These are phyloP conservation scores for Zoroaster sp. DNA, from an alignment of 53 echinoderm and acorn worm species.

Conservation along the genomic window DNA sequence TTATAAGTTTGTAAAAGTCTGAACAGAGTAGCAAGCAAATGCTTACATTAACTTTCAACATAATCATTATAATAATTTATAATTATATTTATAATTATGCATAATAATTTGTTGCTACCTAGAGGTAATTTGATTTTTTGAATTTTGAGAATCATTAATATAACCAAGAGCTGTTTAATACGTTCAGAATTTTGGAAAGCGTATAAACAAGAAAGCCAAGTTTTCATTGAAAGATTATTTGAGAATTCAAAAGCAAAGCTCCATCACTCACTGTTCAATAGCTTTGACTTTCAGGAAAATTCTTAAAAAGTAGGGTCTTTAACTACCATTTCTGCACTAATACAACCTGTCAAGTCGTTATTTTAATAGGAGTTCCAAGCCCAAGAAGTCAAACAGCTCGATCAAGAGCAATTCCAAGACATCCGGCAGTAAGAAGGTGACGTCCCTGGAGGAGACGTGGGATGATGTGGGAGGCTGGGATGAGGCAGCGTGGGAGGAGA, in stretches of 20 bases:
- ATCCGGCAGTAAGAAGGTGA: slow-evolving; percentile 50
- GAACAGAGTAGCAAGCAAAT: background rate
- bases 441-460: slow-evolving; percentile 93
- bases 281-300: background rate
- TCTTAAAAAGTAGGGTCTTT: background rate
- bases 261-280: too few species aligned
- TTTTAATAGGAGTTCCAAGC: slow-evolving; percentile 41
- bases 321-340: background rate
- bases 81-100: too few species aligned
- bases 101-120: too few species aligned
- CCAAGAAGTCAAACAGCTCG: slow-evolving; percentile 6
- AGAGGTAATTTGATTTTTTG: too few species aligned
- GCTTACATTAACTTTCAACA: background rate
- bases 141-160: too few species aligned
- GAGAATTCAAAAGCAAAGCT: background rate
- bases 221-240: background rate
- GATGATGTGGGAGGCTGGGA: slow-evolving; percentile 98
- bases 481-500: slow-evolving; percentile 94
- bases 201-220: background rate
- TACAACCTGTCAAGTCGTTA: background rate
- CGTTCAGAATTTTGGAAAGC: too few species aligned
- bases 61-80: too few species aligned
- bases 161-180: too few species aligned
- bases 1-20: background rate
- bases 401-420: slow-evolving; percentile 53